Conservation (phyloP, 2,113 vertebrate species). For the Ophthalmotilapia sp. region DNA sequence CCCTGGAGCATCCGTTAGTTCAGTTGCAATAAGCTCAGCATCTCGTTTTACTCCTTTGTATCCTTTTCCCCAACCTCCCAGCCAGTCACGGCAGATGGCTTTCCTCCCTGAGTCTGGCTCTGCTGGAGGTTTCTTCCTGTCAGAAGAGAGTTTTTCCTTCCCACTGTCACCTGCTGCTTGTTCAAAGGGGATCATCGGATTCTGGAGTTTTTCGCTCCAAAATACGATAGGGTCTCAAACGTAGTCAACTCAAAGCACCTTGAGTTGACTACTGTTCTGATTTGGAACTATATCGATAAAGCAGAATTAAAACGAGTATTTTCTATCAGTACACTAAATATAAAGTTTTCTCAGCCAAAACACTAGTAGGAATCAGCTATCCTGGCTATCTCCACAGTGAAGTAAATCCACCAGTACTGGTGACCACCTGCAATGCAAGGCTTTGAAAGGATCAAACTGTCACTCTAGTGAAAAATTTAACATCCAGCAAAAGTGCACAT, state of each 20-base stretch:
- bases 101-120: fast-evolving
- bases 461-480: background rate
- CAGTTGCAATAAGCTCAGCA: background rate
- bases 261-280: background rate
- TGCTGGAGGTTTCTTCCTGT: background rate
- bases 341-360: background rate
- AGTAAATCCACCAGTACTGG: background rate
- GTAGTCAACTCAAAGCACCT: background rate
- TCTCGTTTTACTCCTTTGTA: background rate
- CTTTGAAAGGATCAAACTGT: background rate
- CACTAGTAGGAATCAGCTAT: background rate
- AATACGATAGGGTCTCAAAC: background rate
- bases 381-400: background rate
- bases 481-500: background rate
- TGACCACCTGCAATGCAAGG: background rate
- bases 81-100: background rate
- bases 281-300: background rate
- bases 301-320: background rate
- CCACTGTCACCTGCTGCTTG: background rate
- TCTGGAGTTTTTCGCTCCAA: background rate
- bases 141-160: background rate
- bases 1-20: background rate
- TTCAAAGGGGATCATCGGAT: background rate
- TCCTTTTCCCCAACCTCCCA: fast-evolving
- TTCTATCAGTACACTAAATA: background rate